A percentile compares a stretch with the other conserved stretches of the same genome.
Conservation (phyloP, 2,797 vertebrate species). For the Enteromius treurensis region DNA sequence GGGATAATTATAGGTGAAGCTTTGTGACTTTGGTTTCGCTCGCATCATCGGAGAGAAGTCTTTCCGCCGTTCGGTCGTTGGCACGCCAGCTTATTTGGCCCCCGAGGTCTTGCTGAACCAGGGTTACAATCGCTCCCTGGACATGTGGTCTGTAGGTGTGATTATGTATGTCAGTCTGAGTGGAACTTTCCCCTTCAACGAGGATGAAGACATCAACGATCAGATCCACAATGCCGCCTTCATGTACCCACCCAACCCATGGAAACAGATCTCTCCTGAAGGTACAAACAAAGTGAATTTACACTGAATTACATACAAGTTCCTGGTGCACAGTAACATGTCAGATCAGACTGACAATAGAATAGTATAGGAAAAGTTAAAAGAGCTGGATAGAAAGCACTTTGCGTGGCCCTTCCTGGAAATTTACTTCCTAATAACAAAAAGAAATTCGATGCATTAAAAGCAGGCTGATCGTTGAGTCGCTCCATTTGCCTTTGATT, state of each 20-base stretch:
- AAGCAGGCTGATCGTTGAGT: slow-evolving; percentile 21
- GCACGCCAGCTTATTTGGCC: slow-evolving; percentile 90
- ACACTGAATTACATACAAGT: not conserved
- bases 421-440: slow-evolving; percentile 20
- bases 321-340: not conserved
- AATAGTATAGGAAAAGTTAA: not conserved
- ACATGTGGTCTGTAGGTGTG: slow-evolving; percentile 96
- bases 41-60: slow-evolving; percentile 94
- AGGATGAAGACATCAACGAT: slow-evolving; percentile 93
- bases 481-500: slow-evolving; percentile 34
- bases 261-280: slow-evolving; percentile 88
- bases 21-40: slow-evolving; percentile 93
- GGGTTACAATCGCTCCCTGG: slow-evolving; percentile 92
- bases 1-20: slow-evolving; percentile 80
- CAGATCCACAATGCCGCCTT: slow-evolving; percentile 95
- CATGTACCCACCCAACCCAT: slow-evolving; percentile 92
- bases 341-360: not conserved
- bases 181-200: slow-evolving; percentile 92
- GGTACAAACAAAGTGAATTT: slow-evolving; percentile 69
- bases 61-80: slow-evolving; percentile 91
- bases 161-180: slow-evolving; percentile 95
- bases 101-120: slow-evolving; percentile 91
- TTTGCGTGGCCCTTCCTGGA: not conserved
- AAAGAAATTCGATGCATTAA: slow-evolving; percentile 37
- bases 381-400: not conserved